Conservation (phyloP, 1,140 invertebrate genomes). For the Nasonia giraulti region DNA sequence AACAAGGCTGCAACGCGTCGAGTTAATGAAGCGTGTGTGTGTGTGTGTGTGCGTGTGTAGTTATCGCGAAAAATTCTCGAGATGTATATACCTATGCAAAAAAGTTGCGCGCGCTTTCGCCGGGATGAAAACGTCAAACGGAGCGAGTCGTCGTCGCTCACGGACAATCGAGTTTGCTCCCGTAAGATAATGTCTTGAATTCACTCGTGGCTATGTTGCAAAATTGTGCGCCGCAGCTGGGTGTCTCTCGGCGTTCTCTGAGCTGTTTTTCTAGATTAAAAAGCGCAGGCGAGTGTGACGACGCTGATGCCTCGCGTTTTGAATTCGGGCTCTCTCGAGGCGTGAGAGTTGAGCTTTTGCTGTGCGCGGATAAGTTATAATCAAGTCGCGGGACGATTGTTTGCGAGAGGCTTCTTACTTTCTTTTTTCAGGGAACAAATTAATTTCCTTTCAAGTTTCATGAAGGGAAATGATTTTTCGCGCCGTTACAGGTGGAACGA, state of each 20-base stretch:
- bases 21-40: neutral
- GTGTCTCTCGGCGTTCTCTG: neutral
- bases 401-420: no score
- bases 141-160: neutral
- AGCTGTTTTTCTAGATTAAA: conserved; percentile 10
- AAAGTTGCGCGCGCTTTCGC: neutral
- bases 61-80: neutral
- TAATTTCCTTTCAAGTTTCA: no score
- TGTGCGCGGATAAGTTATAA: no score
- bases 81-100: neutral
- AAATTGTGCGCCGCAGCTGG: neutral
- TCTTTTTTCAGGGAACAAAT: no score
- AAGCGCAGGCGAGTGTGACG: neutral
- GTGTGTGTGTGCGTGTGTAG: no score
- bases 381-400: no score
- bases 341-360: no score
- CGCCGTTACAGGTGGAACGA: no score
- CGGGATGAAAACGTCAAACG: neutral
- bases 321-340: no score
- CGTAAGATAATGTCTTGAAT: neutral
- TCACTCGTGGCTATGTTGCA: neutral
- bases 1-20: no score
- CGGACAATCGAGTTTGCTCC: conserved; percentile 24
- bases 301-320: no score
- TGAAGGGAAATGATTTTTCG: no score